These are phyloP conservation scores for Scaptomyza caliginosa DNA, from an alignment of 2,888 invertebrate species.

Conservation along the genomic window DNA sequence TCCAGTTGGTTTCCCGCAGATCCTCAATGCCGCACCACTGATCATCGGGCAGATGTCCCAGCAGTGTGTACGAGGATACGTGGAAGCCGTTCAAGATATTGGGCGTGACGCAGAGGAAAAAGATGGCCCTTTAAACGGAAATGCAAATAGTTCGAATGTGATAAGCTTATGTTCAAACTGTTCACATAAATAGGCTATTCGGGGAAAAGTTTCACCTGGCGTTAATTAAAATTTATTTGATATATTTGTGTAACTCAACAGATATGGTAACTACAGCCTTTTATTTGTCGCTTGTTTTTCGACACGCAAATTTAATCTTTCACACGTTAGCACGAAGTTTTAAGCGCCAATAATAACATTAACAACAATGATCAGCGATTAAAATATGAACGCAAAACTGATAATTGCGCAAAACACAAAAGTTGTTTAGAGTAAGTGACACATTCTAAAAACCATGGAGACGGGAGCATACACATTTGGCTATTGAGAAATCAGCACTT, in stretches of 20 bases:
- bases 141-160: neutral
- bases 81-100: constrained; percentile 86
- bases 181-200: constrained; percentile 5
- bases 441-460: constrained; percentile 38
- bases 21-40: constrained; percentile 85
- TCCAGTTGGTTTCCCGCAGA: constrained; percentile 84
- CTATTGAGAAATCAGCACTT: constrained; percentile 58
- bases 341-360: constrained; percentile 27
- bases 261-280: constrained; percentile 9
- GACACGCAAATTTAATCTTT: constrained; percentile 61
- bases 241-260: neutral
- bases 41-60: constrained; percentile 84
- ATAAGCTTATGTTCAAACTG: constrained; percentile 26
- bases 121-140: constrained; percentile 82
- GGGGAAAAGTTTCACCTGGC: constrained; percentile 30
- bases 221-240: constrained; percentile 53
- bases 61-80: constrained; percentile 85
- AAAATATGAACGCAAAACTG: constrained; percentile 9
- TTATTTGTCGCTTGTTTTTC: constrained; percentile 43
- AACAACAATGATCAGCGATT: constrained; percentile 12
- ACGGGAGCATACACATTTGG: constrained; percentile 27
- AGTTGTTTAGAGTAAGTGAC: constrained; percentile 61
- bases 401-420: constrained; percentile 40
- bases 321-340: constrained; percentile 53
- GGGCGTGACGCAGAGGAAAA: constrained; percentile 84